These are phyloP conservation scores for Hylaea fasciaria DNA, from an alignment of 2,888 invertebrate species.

Conservation along the genomic window DNA sequence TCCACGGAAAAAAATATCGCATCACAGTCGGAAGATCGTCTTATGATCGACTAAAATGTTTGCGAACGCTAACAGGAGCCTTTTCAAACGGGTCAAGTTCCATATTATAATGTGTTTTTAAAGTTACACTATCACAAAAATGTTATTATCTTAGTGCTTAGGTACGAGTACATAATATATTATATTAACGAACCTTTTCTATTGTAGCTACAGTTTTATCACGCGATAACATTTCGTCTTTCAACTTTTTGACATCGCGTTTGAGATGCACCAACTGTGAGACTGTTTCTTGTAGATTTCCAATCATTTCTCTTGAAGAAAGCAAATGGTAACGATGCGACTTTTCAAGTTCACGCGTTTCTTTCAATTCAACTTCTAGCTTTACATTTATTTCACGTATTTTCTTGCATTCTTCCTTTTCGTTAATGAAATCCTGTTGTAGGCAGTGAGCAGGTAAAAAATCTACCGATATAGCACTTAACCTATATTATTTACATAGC, in stretches of 20 bases:
- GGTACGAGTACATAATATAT: no score
- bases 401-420: conserved; percentile 67
- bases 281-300: conserved; percentile 75
- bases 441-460: no score
- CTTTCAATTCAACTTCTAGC: conserved; percentile 69
- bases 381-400: conserved; percentile 65
- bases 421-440: conserved; percentile 62
- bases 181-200: conserved; percentile 58
- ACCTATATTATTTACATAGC: no score
- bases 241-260: conserved; percentile 70
- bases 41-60: no score
- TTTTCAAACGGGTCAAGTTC: no score
- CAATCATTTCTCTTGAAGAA: conserved; percentile 77
- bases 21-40: no score
- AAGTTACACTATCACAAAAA: no score
- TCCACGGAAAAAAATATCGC: no score
- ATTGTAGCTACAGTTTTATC: conserved; percentile 57
- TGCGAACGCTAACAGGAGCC: no score
- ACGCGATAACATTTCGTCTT: conserved; percentile 64
- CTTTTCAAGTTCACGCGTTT: conserved; percentile 72
- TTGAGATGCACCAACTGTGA: conserved; percentile 76
- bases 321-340: conserved; percentile 75
- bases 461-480: no score
- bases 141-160: no score
- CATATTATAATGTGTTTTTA: no score